These are phyloP conservation scores for Hirundo rustica DNA, from an alignment of 2,797 vertebrate genomes.

Conservation along the genomic window DNA sequence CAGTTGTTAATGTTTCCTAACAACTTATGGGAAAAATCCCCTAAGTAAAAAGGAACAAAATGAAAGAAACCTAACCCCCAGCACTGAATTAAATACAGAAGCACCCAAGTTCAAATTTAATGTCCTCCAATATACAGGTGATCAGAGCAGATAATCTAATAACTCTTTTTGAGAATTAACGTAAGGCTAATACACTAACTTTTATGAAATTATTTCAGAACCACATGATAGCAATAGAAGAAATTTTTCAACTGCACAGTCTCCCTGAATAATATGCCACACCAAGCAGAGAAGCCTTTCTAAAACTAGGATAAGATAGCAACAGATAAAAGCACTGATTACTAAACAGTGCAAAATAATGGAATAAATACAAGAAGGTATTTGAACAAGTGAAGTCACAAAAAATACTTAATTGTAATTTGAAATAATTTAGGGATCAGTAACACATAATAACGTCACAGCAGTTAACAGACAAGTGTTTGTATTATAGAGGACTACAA, in stretches of 20 bases:
- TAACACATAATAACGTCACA: neutral
- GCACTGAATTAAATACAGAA: neutral
- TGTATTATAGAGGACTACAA: neutral
- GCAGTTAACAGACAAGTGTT: neutral
- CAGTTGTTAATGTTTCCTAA: neutral
- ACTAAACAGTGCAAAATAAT: neutral
- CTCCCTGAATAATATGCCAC: neutral
- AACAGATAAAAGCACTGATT: neutral
- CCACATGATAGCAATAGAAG: neutral
- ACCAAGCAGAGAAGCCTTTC: neutral
- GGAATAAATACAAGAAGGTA: neutral
- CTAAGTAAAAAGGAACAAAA: neutral
- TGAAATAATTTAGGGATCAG: neutral
- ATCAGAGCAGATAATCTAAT: neutral
- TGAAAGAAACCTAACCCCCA: neutral
- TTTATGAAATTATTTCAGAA: neutral
- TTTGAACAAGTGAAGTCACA: neutral
- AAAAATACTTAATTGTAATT: neutral
- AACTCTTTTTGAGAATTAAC: neutral
- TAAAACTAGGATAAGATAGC: neutral
- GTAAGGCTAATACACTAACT: neutral
- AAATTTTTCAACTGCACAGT: neutral
- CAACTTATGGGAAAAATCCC: neutral
- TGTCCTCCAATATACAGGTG: neutral
- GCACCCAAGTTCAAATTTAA: neutral